Evolutionary conservation across 1,140 invertebrate species (phyloP).

Genomic region (Harpegnathos saltator): DNA sequence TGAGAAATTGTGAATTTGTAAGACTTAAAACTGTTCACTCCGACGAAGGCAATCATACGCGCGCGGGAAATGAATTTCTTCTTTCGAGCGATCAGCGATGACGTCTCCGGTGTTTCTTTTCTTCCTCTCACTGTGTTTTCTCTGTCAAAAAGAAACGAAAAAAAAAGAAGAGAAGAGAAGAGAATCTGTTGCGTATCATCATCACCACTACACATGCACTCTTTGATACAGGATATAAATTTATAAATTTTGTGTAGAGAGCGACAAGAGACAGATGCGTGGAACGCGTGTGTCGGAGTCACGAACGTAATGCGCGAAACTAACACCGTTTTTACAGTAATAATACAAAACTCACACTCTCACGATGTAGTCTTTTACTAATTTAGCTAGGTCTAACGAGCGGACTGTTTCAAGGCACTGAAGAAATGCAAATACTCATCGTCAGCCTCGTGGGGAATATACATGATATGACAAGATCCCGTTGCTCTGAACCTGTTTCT

Average conservation of each 20-base stretch:
- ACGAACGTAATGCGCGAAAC: conserved; percentile 8
- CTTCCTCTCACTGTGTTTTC: conserved; percentile 1
- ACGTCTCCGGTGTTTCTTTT: conserved; percentile 1
- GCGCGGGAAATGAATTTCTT: conserved; percentile 26
- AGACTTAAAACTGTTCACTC: too few species aligned
- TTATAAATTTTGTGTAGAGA: conserved; percentile 20
- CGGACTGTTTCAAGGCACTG: conserved; percentile 7
- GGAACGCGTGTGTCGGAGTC: background rate
- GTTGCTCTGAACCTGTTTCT: conserved; percentile 65
- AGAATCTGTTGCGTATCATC: background rate
- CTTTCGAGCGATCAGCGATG: background rate
- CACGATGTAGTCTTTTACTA: conserved; percentile 22
- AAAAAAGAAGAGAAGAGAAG: too few species aligned
- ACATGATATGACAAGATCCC: conserved; percentile 47
- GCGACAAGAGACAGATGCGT: background rate
- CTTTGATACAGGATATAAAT: conserved; percentile 49
- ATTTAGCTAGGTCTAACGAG: conserved; percentile 40
- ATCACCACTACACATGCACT: background rate
- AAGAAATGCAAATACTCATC: conserved; percentile 40
- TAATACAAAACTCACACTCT: conserved; percentile 43
- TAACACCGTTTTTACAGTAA: conserved; percentile 44
- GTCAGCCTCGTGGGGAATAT: conserved; percentile 18
- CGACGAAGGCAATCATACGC: background rate
- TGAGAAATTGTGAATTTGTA: too few species aligned
- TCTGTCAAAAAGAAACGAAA: background rate